Conservation (phyloP, 2,113 vertebrate species). For the Jacana jacana region DNA sequence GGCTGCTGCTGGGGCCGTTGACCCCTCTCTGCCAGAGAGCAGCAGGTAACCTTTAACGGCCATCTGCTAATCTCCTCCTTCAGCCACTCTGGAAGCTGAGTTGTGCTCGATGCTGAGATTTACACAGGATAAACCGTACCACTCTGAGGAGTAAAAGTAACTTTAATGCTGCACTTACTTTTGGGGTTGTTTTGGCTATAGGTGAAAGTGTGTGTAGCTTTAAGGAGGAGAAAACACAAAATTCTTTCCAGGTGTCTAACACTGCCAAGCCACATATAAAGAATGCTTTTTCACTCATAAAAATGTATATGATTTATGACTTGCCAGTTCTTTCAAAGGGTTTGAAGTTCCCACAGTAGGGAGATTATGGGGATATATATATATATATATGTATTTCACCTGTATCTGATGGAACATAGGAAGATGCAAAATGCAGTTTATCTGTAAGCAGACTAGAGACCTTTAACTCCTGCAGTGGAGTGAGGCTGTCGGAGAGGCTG, state of each 20-base stretch:
- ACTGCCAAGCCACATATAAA: neutral
- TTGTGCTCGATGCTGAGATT: neutral
- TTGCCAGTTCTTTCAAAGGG: neutral
- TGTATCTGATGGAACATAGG: neutral
- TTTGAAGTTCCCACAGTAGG: neutral
- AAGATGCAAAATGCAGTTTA: neutral
- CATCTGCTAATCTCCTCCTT: conserved; percentile 61
- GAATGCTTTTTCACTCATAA: neutral
- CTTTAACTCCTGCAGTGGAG: neutral
- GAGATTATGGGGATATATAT: neutral
- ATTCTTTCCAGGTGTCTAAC: neutral
- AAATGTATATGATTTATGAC: neutral
- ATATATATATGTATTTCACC: no score
- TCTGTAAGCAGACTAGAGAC: neutral
- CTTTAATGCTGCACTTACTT: neutral
- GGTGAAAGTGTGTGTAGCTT: neutral
- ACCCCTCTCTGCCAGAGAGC: neutral
- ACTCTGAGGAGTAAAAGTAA: neutral
- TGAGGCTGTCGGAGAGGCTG: neutral
- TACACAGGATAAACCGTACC: neutral
- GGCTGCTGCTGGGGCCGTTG: conserved; percentile 14
- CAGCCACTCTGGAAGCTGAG: neutral
- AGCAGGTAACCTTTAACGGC: conserved; percentile 62
- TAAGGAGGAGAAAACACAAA: neutral
- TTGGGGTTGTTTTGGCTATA: rapidly evolving